Conservation (phyloP, 1,140 invertebrate species). For the Bombus cullumanus region DNA sequence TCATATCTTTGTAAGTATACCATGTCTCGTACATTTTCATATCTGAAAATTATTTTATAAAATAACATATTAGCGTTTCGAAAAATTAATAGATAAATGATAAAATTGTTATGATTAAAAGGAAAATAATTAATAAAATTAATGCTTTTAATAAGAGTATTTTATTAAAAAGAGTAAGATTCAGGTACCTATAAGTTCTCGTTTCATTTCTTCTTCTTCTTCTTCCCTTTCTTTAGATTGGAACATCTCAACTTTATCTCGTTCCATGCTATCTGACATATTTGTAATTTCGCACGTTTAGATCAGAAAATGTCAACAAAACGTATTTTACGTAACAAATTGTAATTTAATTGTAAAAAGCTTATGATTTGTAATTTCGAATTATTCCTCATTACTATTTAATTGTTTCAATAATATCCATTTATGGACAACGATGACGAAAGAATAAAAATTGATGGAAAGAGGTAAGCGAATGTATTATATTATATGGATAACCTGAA, state of each 20-base stretch:
- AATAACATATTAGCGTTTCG: background rate
- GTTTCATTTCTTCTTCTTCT: constrained; percentile 63
- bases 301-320: constrained; percentile 15
- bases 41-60: constrained; percentile 40
- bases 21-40: constrained; percentile 64
- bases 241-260: constrained; percentile 47
- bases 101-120: background rate
- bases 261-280: constrained; percentile 56
- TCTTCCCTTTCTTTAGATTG: constrained; percentile 45
- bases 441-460: background rate
- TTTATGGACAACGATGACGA: background rate
- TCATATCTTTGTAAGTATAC: constrained; percentile 58
- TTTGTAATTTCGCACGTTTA: background rate
- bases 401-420: background rate
- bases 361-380: background rate
- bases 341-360: background rate
- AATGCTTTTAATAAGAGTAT: no score
- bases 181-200: constrained; percentile 62
- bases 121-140: background rate
- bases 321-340: background rate
- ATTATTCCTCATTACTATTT: constrained; percentile 13
- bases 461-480: background rate
- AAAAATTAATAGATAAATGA: background rate
- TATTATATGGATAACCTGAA: background rate
- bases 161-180: background rate